Evolutionary conservation across 2,113 vertebrate species (phyloP).

Genomic region (Xiphias gladius): DNA sequence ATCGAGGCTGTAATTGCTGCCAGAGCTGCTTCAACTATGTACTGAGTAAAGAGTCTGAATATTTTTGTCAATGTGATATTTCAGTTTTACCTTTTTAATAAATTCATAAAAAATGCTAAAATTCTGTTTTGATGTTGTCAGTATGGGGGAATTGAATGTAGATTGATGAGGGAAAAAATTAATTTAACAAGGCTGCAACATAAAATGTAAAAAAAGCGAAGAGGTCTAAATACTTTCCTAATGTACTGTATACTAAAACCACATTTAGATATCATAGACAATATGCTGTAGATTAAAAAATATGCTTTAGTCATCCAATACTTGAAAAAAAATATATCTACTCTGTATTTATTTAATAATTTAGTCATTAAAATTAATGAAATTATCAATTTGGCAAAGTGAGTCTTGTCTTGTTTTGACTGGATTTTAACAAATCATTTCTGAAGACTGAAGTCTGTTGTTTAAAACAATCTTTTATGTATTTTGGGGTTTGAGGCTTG

Average conservation of each 20-base stretch:
- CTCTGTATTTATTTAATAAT: conserved; percentile 57
- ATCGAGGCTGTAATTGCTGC: too few species aligned
- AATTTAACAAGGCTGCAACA: too few species aligned
- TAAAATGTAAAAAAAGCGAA: too few species aligned
- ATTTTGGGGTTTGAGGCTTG: neutral
- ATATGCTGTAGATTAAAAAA: conserved; percentile 38
- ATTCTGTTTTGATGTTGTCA: too few species aligned
- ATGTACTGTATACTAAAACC: neutral
- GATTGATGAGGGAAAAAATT: too few species aligned
- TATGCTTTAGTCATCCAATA: conserved; percentile 56
- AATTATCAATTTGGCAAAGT: conserved; percentile 38
- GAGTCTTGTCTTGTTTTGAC: conserved; percentile 33
- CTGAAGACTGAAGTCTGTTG: neutral
- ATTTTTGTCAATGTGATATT: too few species aligned
- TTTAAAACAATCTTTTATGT: neutral
- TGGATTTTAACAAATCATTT: neutral
- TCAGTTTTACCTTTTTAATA: too few species aligned
- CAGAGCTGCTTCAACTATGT: too few species aligned
- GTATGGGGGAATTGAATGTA: neutral
- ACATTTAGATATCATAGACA: conserved; percentile 40
- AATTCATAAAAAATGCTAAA: too few species aligned
- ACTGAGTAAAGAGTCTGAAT: too few species aligned
- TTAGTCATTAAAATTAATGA: conserved; percentile 54
- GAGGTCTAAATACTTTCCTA: too few species aligned
- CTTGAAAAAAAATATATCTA: conserved; percentile 60